A percentile compares a stretch with the other conserved stretches of the same genome.
Conservation (phyloP, 2,888 invertebrate species). For the Melanophora roralis region DNA sequence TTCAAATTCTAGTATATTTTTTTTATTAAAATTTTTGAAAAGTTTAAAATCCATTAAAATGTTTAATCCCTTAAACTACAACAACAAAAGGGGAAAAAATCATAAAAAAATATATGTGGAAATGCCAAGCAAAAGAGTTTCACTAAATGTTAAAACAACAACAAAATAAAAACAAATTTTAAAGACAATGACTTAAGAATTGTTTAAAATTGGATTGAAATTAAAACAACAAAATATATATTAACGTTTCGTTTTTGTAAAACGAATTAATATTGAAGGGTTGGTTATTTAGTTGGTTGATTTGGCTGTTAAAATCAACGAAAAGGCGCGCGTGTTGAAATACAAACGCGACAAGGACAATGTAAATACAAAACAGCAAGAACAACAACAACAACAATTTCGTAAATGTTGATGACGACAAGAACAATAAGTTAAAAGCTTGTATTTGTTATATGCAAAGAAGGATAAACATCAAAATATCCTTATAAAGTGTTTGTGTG, state of each 20-base stretch:
- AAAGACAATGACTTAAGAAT: constrained; percentile 50
- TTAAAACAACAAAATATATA: constrained; percentile 23
- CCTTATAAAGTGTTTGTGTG: neutral
- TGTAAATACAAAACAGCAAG: too few relatives aligned
- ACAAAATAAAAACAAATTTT: constrained; percentile 7
- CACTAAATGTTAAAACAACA: constrained; percentile 5
- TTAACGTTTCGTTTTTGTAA: constrained; percentile 38
- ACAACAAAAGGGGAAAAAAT: constrained; percentile 24
- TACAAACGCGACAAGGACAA: constrained; percentile 40
- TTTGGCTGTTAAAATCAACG: neutral
- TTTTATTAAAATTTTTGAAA: neutral
- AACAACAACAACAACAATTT: neutral
- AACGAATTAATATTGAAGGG: constrained; percentile 36
- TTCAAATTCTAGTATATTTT: neutral
- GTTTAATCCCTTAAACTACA: constrained; percentile 73
- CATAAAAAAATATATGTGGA: neutral
- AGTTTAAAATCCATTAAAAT: constrained; percentile 74
- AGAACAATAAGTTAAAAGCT: constrained; percentile 29
- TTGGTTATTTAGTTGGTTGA: neutral
- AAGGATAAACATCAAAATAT: constrained; percentile 42
- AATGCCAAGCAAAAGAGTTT: neutral
- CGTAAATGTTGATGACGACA: neutral
- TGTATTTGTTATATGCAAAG: neutral
- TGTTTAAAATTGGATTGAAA: constrained; percentile 41
- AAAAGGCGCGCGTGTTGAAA: constrained; percentile 44